Evolutionary conservation across 1,140 invertebrate genomes (phyloP).

Genomic region (Platyscapa corneri): DNA sequence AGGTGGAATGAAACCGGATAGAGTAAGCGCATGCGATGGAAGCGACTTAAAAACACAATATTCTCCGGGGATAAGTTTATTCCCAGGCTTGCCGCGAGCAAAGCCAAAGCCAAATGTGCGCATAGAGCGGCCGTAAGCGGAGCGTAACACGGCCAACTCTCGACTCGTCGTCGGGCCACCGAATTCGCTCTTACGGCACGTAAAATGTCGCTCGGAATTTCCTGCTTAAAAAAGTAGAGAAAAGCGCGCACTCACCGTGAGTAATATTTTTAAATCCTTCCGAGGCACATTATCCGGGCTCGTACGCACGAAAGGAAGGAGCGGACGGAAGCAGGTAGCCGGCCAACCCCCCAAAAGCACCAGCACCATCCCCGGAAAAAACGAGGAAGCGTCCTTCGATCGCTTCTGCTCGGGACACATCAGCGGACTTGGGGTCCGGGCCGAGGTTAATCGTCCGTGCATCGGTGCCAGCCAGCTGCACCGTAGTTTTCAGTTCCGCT

Average conservation of each 20-base stretch:
- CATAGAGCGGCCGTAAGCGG: too few species aligned
- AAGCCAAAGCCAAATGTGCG: too few species aligned
- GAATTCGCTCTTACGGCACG: background rate
- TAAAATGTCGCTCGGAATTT: background rate
- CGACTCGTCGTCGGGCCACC: background rate
- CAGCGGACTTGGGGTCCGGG: too few species aligned
- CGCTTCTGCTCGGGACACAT: background rate
- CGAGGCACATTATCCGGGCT: background rate
- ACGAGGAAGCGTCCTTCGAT: background rate
- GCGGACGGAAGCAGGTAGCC: constrained; percentile 8
- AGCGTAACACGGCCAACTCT: background rate
- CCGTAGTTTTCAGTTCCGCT: too few species aligned
- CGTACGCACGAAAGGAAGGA: background rate
- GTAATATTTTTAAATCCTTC: constrained; percentile 30
- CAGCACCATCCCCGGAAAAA: too few species aligned
- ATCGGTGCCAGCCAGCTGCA: too few species aligned
- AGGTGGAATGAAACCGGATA: too few species aligned
- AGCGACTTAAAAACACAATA: background rate
- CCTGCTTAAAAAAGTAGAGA: background rate
- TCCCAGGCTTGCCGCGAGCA: too few species aligned
- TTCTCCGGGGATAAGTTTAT: too few species aligned
- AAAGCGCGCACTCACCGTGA: background rate
- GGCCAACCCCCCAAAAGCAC: background rate
- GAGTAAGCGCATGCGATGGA: too few species aligned
- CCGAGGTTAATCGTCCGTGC: background rate